A percentile compares a stretch with the other conserved stretches of the same genome.
phyloP scores from a whole-genome alignment of 35 echinoderm and acorn worm genomes.

The Apostichopus parvimensis region DNA sequence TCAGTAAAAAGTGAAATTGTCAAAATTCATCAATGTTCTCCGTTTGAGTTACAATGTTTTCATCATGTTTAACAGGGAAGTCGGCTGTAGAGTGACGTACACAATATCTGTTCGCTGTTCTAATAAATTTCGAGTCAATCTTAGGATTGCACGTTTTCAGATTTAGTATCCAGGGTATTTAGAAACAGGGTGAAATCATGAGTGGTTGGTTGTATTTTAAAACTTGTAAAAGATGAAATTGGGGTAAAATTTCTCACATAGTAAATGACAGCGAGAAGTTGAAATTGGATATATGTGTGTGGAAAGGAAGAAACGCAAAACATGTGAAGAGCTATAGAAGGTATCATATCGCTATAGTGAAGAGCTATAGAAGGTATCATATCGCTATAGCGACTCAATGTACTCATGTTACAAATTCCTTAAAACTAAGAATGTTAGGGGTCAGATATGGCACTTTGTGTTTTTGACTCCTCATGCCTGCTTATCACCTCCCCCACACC shows the following conservation, averaged over 20 bases:
- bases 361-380: too few relatives aligned
- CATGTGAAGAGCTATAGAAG: too few relatives aligned
- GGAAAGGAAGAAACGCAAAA: neutral
- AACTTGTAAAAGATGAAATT: neutral
- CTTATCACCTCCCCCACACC: too few relatives aligned
- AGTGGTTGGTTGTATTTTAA: neutral
- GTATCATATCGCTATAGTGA: too few relatives aligned
- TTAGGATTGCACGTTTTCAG: neutral
- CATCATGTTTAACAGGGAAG: neutral
- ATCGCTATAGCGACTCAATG: too few relatives aligned
- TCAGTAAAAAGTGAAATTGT: neutral
- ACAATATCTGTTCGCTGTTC: neutral
- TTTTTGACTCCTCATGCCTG: too few relatives aligned
- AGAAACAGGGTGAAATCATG: neutral
- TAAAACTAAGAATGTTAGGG: too few relatives aligned
- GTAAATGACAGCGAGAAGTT: neutral
- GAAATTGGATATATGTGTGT: neutral
- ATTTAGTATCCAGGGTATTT: neutral
- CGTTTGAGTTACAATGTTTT: neutral
- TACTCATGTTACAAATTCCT: too few relatives aligned
- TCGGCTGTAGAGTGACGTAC: neutral
- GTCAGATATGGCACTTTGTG: too few relatives aligned
- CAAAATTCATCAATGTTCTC: neutral
- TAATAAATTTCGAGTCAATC: neutral
- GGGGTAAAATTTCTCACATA: neutral